phyloP scores from a whole-genome alignment of 2,113 vertebrate genomes.

The Junco hyemalis region DNA sequence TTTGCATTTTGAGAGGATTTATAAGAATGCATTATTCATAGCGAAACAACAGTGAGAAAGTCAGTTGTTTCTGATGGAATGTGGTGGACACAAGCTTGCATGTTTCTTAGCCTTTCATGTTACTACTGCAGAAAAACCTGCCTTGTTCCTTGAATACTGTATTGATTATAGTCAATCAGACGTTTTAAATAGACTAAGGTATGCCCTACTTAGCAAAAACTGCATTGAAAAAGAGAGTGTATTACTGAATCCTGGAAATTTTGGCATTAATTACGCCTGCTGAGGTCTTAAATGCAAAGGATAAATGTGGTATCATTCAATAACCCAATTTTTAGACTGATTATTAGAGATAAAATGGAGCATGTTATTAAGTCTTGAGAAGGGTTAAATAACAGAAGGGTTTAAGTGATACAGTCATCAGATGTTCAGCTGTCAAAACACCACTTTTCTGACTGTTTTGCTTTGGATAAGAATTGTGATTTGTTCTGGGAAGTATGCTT shows the following conservation, averaged over 20 bases:
- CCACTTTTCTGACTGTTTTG: background rate
- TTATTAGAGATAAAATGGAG: background rate
- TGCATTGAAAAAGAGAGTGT: background rate
- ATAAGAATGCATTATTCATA: slow-evolving; percentile 26
- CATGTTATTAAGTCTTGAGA: background rate
- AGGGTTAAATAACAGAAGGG: background rate
- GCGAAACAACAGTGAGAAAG: background rate
- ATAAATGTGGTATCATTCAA: background rate
- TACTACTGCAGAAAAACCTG: background rate
- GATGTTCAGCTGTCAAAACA: background rate
- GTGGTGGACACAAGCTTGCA: background rate
- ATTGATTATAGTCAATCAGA: slow-evolving; percentile 1
- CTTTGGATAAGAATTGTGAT: background rate
- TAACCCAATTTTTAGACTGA: background rate
- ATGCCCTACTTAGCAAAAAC: background rate
- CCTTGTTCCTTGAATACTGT: background rate
- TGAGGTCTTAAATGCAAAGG: background rate
- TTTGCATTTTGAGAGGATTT: slow-evolving; percentile 44
- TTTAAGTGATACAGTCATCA: background rate
- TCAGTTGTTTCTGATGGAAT: slow-evolving; percentile 4
- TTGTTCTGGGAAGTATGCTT: background rate
- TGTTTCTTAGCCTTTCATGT: background rate
- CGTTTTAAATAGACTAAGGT: background rate
- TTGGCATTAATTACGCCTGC: background rate
- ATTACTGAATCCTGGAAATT: background rate